Evolutionary conservation across 2,888 invertebrate genomes (phyloP).

Genomic region (Craniophora ligustri): DNA sequence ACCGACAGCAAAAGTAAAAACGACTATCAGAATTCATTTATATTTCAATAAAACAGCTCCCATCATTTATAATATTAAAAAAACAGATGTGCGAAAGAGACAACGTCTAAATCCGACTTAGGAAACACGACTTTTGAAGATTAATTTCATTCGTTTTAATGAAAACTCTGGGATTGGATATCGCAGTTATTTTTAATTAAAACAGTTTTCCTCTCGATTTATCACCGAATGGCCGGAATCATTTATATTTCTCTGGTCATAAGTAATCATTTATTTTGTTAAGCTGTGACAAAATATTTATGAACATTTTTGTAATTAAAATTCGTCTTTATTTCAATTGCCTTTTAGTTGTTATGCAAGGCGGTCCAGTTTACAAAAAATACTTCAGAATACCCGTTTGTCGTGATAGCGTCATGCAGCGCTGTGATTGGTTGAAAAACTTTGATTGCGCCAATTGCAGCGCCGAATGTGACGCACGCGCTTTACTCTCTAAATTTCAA

Average conservation of each 20-base stretch:
- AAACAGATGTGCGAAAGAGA: conserved; percentile 24
- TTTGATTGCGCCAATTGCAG: no score
- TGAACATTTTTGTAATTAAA: background rate
- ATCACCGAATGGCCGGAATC: conserved; percentile 57
- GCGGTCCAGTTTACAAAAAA: no score
- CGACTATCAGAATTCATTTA: no score
- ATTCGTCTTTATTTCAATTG: background rate
- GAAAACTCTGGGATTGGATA: conserved; percentile 47
- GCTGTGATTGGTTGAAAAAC: no score
- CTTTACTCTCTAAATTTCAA: no score
- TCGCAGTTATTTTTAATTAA: conserved; percentile 70
- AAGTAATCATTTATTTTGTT: conserved; percentile 42
- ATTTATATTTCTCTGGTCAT: conserved; percentile 47
- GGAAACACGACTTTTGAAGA: conserved; percentile 46
- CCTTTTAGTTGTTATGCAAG: no score
- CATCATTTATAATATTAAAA: conserved; percentile 21
- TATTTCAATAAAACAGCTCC: background rate
- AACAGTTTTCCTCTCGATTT: conserved; percentile 60
- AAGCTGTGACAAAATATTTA: conserved; percentile 32
- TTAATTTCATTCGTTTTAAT: conserved; percentile 47
- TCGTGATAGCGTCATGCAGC: no score
- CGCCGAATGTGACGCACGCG: no score
- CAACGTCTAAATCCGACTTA: conserved; percentile 38
- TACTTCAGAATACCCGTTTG: no score
- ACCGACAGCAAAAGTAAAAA: no score